Evolutionary conservation across 1,140 invertebrate species (phyloP), one percentile per base, ranked within the genome.

Genomic region (Drosophila kanapiae): DNA sequence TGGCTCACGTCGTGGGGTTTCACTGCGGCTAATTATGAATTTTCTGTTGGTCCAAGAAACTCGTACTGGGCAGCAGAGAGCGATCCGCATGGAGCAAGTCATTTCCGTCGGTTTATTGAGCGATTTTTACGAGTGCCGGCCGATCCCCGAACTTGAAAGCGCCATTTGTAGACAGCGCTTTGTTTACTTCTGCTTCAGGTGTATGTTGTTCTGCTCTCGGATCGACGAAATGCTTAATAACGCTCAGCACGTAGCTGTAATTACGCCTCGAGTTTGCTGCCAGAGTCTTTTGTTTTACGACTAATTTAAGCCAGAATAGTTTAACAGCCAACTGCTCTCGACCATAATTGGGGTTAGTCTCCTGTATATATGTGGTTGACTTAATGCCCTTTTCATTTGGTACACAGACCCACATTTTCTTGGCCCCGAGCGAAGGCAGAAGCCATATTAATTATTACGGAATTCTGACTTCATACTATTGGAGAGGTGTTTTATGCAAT

Each of bases 241-340:
- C 23, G 49, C 85, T 76, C 80, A 74, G 80, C 85, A 85, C 81
- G 78, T 90, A 75, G 65, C 16, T 18, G 75, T 76, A 85, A 85
- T 90, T 90, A 74, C 78, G 70, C 70, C 31, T 60, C 64, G 63
- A 76, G 81, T 90, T 88, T 63, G 70, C 70, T 79, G 81, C 81
- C 49, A 70, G 80, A 90, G 85, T 88, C 85, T 88, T 88, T 88
- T 88, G 84, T 83, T 88, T 87, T 61, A 75, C 56, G 62, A 71
- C 43, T 65, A 75, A 77, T 75, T 82, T 68, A 75, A 79, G 74
- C 61, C 40, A 18, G 37, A 62, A 77, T 53, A 43, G 51, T 37
- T 77, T 49, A 51, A 58, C 68, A 78, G 74, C 71, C 63, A 70
- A 38, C 60, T 58, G 70, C 37, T 72, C 29, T 69, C 18, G 18